phyloP scores from a whole-genome alignment of 2,113 vertebrate species.

The Benitochromis conjunctus region DNA sequence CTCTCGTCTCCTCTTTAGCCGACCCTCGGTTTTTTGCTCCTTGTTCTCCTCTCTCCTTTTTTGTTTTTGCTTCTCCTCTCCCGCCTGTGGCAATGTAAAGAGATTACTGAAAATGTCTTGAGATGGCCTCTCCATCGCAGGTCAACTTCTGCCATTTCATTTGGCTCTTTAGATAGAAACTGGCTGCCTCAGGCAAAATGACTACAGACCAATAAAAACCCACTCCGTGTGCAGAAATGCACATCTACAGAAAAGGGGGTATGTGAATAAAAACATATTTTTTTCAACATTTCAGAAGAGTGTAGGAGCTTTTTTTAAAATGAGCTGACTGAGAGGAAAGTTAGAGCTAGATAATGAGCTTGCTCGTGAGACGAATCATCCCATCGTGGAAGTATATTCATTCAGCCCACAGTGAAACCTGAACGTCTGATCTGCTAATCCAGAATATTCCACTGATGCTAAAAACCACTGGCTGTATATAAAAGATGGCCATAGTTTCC shows the following conservation, averaged over 20 bases:
- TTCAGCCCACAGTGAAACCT: neutral
- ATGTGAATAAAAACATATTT: neutral
- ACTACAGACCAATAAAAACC: neutral
- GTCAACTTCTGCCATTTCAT: conserved; percentile 33
- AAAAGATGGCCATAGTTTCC: neutral
- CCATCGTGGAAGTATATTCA: neutral
- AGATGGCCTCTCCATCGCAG: neutral
- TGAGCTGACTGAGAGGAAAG: neutral
- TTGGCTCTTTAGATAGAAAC: neutral
- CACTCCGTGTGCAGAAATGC: neutral
- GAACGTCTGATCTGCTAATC: neutral
- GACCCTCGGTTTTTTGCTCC: neutral
- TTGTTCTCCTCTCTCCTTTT: neutral
- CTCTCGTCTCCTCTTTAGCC: neutral
- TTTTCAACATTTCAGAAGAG: neutral
- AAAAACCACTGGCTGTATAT: neutral
- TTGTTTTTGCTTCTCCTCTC: neutral
- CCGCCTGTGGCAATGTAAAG: neutral
- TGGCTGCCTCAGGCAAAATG: neutral
- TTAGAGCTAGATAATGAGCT: neutral
- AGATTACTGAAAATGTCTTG: conserved; percentile 17
- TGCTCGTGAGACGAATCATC: neutral
- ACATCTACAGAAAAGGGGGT: neutral
- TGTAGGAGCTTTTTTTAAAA: neutral
- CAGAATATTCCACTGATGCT: neutral